Conservation (phyloP, 1,140 invertebrate species). For the Neodiprion pinetum region DNA sequence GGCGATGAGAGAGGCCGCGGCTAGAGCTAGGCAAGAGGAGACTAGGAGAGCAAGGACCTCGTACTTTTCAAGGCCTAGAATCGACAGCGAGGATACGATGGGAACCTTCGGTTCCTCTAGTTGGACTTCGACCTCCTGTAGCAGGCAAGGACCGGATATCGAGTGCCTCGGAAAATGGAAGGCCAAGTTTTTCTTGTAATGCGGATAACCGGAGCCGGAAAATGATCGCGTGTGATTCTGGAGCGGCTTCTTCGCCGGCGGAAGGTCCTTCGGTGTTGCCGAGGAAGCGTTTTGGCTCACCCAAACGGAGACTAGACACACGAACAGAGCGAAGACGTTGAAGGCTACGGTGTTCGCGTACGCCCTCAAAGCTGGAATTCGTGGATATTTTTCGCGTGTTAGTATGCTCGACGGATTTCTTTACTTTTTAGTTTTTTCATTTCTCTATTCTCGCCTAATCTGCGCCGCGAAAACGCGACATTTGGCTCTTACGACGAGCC, state of each 20-base stretch:
- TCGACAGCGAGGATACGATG: conserved; percentile 23
- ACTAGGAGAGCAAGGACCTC: conserved; percentile 38
- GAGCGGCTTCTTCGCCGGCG: conserved; percentile 2
- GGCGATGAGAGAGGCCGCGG: conserved; percentile 27
- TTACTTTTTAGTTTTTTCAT: neutral
- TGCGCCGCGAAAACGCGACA: too few relatives aligned
- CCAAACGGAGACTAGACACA: conserved; percentile 35
- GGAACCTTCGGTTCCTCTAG: neutral
- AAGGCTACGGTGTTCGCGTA: conserved; percentile 33
- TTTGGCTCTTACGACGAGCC: neutral
- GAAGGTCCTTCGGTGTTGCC: neutral
- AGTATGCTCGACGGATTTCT: neutral
- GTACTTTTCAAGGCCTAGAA: conserved; percentile 40
- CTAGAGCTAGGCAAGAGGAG: conserved; percentile 33
- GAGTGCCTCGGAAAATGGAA: neutral
- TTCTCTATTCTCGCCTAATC: too few relatives aligned
- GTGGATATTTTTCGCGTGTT: too few relatives aligned
- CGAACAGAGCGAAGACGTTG: conserved; percentile 29
- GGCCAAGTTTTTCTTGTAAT: conserved; percentile 12
- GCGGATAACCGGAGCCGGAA: conserved; percentile 2
- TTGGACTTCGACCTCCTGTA: neutral
- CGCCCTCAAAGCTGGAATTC: conserved; percentile 27
- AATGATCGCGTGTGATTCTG: neutral
- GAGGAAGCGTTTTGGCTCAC: conserved; percentile 24
- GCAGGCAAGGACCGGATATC: neutral